A percentile compares a stretch with the other conserved stretches of the same genome.
Evolutionary conservation across 2,888 invertebrate genomes (phyloP).

Genomic region (Eupithecia abbreviata): DNA sequence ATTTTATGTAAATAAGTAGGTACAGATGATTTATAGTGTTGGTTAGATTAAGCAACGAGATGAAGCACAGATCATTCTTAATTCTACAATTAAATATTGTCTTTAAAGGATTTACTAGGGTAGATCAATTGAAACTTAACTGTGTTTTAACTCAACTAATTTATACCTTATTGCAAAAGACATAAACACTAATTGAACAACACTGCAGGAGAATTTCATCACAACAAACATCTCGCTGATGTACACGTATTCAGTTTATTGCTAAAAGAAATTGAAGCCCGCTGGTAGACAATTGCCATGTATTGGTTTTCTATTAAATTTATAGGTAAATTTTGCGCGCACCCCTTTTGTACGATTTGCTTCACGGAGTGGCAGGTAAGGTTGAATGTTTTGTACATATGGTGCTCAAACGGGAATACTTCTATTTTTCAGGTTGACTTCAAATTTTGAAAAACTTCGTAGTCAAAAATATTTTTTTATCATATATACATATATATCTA

Average conservation of each 20-base stretch:
- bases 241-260: slow-evolving; percentile 64
- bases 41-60: too few relatives aligned
- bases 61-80: too few relatives aligned
- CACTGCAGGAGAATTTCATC: slow-evolving; percentile 70
- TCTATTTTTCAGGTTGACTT: neutral
- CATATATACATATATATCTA: too few relatives aligned
- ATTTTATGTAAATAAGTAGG: too few relatives aligned
- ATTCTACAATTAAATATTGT: too few relatives aligned
- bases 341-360: slow-evolving; percentile 17
- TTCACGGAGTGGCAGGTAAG: neutral
- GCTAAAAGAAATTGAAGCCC: slow-evolving; percentile 74
- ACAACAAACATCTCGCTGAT: slow-evolving; percentile 71
- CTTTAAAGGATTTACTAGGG: neutral
- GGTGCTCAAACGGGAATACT: too few relatives aligned
- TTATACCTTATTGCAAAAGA: slow-evolving; percentile 15
- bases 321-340: slow-evolving; percentile 45
- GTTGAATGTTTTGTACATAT: neutral
- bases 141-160: neutral
- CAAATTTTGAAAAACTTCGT: neutral
- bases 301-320: slow-evolving; percentile 77
- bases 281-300: slow-evolving; percentile 66
- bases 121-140: neutral
- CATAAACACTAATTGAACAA: slow-evolving; percentile 77
- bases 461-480: too few relatives aligned
- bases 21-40: too few relatives aligned